Conservation (phyloP, 2,113 vertebrate genomes). For the Myotis davidii region DNA sequence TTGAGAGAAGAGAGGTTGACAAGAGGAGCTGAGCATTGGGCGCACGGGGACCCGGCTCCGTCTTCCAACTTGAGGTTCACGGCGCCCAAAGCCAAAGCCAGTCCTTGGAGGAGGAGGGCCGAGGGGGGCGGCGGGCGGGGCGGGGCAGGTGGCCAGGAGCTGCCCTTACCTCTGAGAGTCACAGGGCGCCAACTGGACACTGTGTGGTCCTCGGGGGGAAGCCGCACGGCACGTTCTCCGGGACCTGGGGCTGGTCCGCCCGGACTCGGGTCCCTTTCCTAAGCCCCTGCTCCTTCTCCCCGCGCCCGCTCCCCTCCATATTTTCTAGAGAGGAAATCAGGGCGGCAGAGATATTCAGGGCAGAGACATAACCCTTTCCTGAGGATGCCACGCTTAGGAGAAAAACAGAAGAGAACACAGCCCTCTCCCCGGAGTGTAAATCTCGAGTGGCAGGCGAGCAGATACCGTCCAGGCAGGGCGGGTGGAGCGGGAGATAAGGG, state of each 20-base stretch:
- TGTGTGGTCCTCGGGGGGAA: slow-evolving; percentile 53
- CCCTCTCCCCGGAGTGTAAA: neutral
- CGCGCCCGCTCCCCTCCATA: slow-evolving; percentile 21
- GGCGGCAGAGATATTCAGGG: slow-evolving; percentile 41
- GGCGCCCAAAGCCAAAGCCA: neutral
- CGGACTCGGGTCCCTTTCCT: neutral
- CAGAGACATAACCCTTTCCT: slow-evolving; percentile 21
- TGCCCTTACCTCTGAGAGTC: slow-evolving; percentile 43
- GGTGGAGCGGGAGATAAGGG: neutral
- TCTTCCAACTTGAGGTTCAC: neutral
- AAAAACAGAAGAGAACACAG: neutral
- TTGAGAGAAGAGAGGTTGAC: neutral
- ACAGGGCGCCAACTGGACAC: neutral
- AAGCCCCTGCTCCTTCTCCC: neutral
- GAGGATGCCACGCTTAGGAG: neutral
- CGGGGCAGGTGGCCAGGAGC: neutral
- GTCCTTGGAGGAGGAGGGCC: neutral
- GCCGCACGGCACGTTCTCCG: slow-evolving; percentile 40
- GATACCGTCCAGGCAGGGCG: rapidly evolving
- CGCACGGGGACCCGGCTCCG: neutral
- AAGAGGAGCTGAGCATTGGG: neutral
- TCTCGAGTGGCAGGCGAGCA: neutral
- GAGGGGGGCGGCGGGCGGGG: neutral
- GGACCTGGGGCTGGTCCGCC: neutral
- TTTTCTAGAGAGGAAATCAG: slow-evolving; percentile 65